Evolutionary conservation across 35 echinoderm and acorn worm species (phyloP).

Genomic region (Stichopus chloronotus): DNA sequence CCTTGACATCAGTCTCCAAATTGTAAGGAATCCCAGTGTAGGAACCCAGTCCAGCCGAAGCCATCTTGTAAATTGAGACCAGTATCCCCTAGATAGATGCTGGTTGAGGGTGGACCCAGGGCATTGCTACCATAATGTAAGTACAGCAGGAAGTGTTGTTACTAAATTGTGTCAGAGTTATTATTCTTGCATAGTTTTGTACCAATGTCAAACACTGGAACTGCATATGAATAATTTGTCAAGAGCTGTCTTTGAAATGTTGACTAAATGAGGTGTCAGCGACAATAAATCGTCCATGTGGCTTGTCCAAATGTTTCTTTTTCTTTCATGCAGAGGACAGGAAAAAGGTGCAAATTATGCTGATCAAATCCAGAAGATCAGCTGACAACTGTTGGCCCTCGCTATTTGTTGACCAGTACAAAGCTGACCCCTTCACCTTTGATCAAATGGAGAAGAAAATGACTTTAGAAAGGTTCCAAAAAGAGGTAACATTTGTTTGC

Average conservation of each 20-base stretch:
- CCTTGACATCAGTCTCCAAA: too few relatives aligned
- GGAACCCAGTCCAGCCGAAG: too few relatives aligned
- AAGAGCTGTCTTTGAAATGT: neutral
- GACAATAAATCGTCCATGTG: neutral
- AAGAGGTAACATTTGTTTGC: constrained; percentile 66
- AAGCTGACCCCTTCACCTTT: constrained; percentile 84
- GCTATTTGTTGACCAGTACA: constrained; percentile 77
- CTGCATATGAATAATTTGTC: too few relatives aligned
- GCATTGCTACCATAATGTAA: too few relatives aligned
- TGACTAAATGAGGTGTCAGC: neutral
- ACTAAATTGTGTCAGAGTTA: too few relatives aligned
- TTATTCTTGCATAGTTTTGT: too few relatives aligned
- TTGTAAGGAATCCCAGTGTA: too few relatives aligned
- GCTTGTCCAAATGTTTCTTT: neutral
- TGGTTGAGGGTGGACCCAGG: too few relatives aligned
- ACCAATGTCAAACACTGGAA: too few relatives aligned
- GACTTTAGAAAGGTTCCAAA: constrained; percentile 92
- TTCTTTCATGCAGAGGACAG: constrained; percentile 73
- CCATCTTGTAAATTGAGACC: too few relatives aligned
- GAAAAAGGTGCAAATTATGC: constrained; percentile 75
- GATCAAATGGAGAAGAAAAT: constrained; percentile 99
- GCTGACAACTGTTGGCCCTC: constrained; percentile 93
- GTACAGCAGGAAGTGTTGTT: too few relatives aligned
- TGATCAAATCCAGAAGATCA: constrained; percentile 64
- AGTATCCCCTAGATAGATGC: too few relatives aligned